Percentiles rank a stretch among this genome's conserved stretches.
These are phyloP conservation scores for Verasper variegatus DNA, from an alignment of 2,113 vertebrate genomes.

Conservation along the genomic window DNA sequence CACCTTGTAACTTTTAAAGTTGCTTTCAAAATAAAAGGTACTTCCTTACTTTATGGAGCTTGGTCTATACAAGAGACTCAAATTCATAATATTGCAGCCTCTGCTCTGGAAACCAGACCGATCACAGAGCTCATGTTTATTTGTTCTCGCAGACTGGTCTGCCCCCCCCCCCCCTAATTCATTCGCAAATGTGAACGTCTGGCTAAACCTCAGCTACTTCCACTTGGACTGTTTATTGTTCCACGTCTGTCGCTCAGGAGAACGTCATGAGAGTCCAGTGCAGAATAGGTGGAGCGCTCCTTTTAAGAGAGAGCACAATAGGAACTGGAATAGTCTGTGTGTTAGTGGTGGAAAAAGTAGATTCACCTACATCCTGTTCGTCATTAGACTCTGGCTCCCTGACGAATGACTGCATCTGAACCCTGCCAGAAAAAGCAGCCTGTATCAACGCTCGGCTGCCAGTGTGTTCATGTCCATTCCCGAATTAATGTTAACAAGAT, in stretches of 20 bases:
- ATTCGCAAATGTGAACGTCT: not conserved
- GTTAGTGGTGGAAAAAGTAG: not conserved
- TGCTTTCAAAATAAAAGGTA: no score
- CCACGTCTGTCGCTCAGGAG: not conserved
- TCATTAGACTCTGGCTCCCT: not conserved
- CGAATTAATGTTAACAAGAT: not conserved
- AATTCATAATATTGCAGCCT: no score
- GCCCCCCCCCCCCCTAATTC: no score
- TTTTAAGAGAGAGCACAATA: not conserved
- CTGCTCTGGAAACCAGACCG: no score
- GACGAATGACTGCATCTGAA: constrained; percentile 6
- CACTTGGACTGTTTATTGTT: not conserved
- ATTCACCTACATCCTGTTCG: constrained; percentile 10
- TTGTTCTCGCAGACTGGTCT: no score
- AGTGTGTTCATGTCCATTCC: constrained; percentile 12
- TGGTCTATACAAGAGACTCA: no score
- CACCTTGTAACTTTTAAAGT: no score
- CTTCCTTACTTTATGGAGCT: no score
- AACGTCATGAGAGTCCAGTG: not conserved
- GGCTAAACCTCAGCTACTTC: not conserved
- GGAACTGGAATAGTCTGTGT: no score
- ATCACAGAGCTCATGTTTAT: no score
- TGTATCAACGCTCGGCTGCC: constrained; percentile 16
- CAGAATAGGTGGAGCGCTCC: not conserved
- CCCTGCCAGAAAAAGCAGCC: not conserved